phyloP scores from a whole-genome alignment of 2,888 invertebrate species.

The Eutolmus rufibarbis region DNA sequence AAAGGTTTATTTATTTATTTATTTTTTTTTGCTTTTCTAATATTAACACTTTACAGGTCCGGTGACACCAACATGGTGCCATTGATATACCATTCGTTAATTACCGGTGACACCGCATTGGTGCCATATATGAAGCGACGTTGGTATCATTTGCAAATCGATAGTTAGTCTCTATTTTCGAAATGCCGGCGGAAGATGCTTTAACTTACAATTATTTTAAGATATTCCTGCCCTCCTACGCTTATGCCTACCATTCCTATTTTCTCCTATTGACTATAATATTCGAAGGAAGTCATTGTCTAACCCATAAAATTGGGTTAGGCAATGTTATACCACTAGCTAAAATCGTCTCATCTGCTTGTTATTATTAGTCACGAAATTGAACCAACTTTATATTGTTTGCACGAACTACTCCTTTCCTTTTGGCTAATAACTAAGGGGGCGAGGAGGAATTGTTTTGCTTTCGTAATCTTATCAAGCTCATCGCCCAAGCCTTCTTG shows the following conservation, averaged over 20 bases:
- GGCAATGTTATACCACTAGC: background rate
- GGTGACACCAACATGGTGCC: background rate
- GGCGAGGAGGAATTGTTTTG: background rate
- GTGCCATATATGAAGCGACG: background rate
- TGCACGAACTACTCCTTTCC: background rate
- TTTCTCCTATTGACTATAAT: background rate
- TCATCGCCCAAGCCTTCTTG: background rate
- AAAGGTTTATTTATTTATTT: background rate
- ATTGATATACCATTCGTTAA: background rate
- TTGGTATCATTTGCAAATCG: too few relatives aligned
- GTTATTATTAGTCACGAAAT: background rate
- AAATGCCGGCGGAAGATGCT: too few relatives aligned
- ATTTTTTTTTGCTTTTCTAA: background rate
- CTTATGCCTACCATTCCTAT: background rate
- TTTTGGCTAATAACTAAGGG: background rate
- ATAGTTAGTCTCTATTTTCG: too few relatives aligned
- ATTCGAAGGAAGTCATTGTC: background rate
- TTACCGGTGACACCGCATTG: too few relatives aligned
- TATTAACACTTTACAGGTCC: too few relatives aligned
- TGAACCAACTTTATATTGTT: background rate
- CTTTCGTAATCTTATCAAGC: background rate
- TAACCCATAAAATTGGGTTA: background rate
- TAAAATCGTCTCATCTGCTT: background rate
- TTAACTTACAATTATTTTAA: too few relatives aligned
- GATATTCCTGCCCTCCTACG: too few relatives aligned